Base-by-base conservation (phyloP, 2,888 invertebrate genomes). In the Lasius fuliginosus region DNA sequence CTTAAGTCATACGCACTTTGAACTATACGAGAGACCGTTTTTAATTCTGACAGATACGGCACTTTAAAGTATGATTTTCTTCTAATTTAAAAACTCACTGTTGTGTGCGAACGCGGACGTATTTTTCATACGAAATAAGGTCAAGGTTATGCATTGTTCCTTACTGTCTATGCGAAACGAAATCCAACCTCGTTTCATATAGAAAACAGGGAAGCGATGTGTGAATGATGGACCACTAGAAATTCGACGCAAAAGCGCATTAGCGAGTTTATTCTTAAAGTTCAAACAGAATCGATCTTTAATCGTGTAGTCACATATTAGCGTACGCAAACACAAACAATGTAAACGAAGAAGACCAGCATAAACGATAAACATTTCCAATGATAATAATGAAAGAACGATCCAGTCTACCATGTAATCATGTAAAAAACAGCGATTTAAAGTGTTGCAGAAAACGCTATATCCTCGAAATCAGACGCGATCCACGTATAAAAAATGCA, bases 231-330 rank as follows among this genome's bases (percentile, higher is more conserved):
- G n/a, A 53, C 8, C n/a, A 8, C 53, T 53, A 53, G 53, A 53
- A 53, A 53, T n/a, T 53, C 8, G 18, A 53, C 8, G 18, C 8
- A 18, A 49, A 49, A 49, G 18, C 5, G 49, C 18, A 53, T n/a
- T 53, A 53, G n/a, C 53, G n/a, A n/a, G n/a, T n/a, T 53, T 53
- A 53, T 53, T 53, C n/a, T 53, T 53, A 8, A 53, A 53, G 53
- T 53, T 53, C 53, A 53, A 53, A n/a, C n/a, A 8, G 5, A 49
- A 49, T 49, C 18, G 46, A n/a, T 53, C 53, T n/a, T 53, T n/a
- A 49, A 49, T 49, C 49, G 1, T 49, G 18, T n/a, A 53, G n/a
- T 53, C n/a, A 9, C n/a, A 2, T n/a, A 53, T 8, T 53, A 53
- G 2, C n/a, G 2, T n/a, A n/a, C n/a, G 8, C n/a, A 15, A n/a